Base-by-base conservation (phyloP, 2,888 invertebrate genomes). In the Rotaria magnacalcarata region DNA sequence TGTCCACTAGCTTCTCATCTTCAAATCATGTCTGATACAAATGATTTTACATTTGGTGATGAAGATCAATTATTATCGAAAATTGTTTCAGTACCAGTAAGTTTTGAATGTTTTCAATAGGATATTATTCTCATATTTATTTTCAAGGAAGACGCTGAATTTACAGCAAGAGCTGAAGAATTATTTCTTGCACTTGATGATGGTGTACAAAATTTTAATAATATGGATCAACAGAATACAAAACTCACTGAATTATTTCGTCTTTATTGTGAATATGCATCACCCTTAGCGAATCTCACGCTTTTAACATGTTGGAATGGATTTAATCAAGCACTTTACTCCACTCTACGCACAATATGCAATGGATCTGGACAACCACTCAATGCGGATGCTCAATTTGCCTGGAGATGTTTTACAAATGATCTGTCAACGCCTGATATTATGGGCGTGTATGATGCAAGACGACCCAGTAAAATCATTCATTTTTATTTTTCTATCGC, bases 41-140 rank as follows among this genome's bases (percentile, higher is more conserved):
- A 89, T 86, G 67, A 67, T 86, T 91, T 91, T 88, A 89, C 89
- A 60, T 90, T 91, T 88, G 91, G 91, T 5, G 90, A 91, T 88
- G 91, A 91, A 87, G 91, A 91, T 85, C 89, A 89, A 8, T 90
- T 91, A 56, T 90, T 91, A 90, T 88, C 89, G 52, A 89, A 90
- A 86, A 89, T 91, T 11, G 90, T 89, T 21, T 89, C 90, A 89
- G 91, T 90, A 86, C 34, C 67, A 6, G 67, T 67, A 34, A 41
- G 19, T 34, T 34, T 34, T 67, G 0, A 27, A 19, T 11, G 14
- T 14, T 41, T 7, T 67, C 6, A 27, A n/a, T 34, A 4, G 6
- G 8, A 16, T 19, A 41, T 67, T 27, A 34, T 34, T 34, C 16
- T 52, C 14, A 14, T 52, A 52, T 52, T 16, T 6, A 19, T 67